Percentiles rank a stretch among this genome's conserved stretches.
phyloP scores from a whole-genome alignment of 2,113 vertebrate genomes.

The Poeciliopsis occidentalis region DNA sequence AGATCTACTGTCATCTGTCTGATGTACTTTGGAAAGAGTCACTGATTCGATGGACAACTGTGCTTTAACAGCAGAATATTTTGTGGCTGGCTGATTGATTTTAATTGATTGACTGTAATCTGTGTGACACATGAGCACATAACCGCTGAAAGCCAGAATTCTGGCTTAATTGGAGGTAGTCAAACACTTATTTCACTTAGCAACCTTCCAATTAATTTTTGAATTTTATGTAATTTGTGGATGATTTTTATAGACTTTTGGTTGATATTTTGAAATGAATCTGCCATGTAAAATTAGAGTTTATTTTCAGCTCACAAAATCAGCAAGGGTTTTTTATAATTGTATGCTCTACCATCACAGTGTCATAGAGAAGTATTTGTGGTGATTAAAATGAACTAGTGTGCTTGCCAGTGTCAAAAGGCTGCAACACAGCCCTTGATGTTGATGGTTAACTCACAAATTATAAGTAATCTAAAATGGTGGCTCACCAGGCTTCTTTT shows the following conservation, averaged over 20 bases:
- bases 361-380: not conserved
- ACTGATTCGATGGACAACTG: too few relatives aligned
- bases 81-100: too few relatives aligned
- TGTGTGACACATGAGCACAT: not conserved
- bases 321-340: not conserved
- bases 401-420: not conserved
- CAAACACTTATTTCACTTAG: not conserved
- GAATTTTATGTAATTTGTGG: not conserved
- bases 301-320: not conserved
- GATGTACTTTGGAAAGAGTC: too few relatives aligned
- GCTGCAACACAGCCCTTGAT: not conserved
- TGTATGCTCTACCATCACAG: not conserved
- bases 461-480: not conserved
- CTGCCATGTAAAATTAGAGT: not conserved
- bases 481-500: not conserved
- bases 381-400: not conserved
- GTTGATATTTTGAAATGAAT: not conserved
- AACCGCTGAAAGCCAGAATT: not conserved
- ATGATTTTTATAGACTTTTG: not conserved
- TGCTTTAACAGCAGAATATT: too few relatives aligned
- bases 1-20: too few relatives aligned
- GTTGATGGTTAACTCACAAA: not conserved
- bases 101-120: not conserved
- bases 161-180: not conserved
- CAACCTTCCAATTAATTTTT: too few relatives aligned